phyloP scores from a whole-genome alignment of 2,797 vertebrate genomes.

The Miichthys miiuy region DNA sequence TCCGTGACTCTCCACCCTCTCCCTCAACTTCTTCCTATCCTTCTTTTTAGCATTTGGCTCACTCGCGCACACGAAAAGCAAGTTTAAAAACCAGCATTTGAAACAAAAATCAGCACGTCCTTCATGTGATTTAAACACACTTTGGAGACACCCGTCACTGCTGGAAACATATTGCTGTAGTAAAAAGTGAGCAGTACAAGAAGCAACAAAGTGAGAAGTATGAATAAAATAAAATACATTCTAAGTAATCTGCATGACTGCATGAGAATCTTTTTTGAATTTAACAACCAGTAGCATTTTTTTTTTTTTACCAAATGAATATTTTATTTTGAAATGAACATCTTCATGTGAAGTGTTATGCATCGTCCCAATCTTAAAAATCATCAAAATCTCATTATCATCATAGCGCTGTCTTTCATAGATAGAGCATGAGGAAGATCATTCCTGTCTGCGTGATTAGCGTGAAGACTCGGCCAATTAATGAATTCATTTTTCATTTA shows the following conservation, averaged over 20 bases:
- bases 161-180: neutral
- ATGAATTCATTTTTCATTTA: constrained; percentile 27
- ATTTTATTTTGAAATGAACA: constrained; percentile 12
- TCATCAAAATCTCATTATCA: constrained; percentile 37
- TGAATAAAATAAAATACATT: neutral
- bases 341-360: constrained; percentile 34
- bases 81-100: constrained; percentile 17
- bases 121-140: neutral
- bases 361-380: constrained; percentile 31
- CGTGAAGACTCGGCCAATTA: constrained; percentile 21
- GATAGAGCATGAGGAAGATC: neutral
- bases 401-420: constrained; percentile 22
- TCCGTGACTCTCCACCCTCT: constrained; percentile 3
- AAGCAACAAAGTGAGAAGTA: neutral
- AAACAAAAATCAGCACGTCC: constrained; percentile 1
- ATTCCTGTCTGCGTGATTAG: constrained; percentile 33
- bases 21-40: neutral
- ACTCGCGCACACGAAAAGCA: neutral
- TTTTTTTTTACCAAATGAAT: constrained; percentile 1
- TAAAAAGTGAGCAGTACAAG: constrained; percentile 6
- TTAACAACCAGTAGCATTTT: neutral
- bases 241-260: neutral
- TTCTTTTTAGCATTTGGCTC: neutral
- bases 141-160: constrained; percentile 4
- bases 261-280: neutral